Conservation (phyloP, 1,140 invertebrate species). For the Drosophila kikkawai region DNA sequence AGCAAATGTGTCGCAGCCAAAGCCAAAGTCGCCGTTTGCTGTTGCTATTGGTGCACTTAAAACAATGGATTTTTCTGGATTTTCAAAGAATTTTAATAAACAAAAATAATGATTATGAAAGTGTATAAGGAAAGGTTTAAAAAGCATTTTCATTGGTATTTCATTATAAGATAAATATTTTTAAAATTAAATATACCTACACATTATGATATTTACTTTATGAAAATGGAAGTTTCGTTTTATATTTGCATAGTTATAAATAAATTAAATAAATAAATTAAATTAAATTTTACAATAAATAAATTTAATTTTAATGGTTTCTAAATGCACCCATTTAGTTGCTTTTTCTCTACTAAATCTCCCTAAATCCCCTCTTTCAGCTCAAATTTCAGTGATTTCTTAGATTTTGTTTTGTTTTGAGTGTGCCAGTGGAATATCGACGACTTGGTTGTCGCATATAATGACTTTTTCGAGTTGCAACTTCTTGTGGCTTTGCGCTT, state of each 20-base stretch:
- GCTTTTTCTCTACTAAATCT: neutral
- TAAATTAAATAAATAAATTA: too few relatives aligned
- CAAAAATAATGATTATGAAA: neutral
- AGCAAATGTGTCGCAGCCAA: conserved; percentile 82
- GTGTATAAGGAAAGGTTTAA: neutral
- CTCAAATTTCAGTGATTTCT: neutral
- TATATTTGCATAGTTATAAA: too few relatives aligned
- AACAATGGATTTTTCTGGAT: neutral
- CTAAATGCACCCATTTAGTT: neutral
- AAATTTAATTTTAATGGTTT: neutral
- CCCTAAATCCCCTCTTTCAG: too few relatives aligned
- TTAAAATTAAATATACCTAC: too few relatives aligned
- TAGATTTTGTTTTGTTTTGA: neutral
- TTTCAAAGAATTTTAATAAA: neutral
- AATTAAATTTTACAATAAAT: neutral
- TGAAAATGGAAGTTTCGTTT: too few relatives aligned
- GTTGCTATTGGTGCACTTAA: conserved; percentile 20
- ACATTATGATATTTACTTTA: too few relatives aligned
- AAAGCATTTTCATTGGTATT: too few relatives aligned
- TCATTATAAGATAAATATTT: too few relatives aligned
- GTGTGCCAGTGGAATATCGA: conserved; percentile 46
- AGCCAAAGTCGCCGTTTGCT: conserved; percentile 67
- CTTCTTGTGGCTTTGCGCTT: conserved; percentile 70
- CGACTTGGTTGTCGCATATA: conserved; percentile 71
- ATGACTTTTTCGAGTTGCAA: conserved; percentile 81